phyloP scores from a whole-genome alignment of 2,113 vertebrate genomes.

The Bettongia penicillata region DNA sequence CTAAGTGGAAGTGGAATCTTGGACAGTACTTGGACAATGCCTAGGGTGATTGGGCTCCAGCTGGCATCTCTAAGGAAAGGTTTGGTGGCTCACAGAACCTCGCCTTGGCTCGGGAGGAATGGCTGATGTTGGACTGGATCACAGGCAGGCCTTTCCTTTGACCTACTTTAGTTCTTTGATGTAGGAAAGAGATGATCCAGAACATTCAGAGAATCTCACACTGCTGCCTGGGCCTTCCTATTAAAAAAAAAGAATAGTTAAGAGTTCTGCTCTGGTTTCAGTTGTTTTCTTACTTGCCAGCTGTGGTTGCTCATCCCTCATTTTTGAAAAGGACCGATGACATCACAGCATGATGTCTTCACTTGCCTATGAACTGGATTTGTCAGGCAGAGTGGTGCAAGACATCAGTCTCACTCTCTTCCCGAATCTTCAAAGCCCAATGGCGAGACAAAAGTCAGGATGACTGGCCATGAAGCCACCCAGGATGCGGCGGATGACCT shows the following conservation, averaged over 20 bases:
- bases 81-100: not conserved
- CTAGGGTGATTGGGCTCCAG: no score
- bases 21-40: not conserved
- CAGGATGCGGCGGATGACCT: no score
- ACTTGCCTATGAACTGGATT: no score
- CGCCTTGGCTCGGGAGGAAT: not conserved
- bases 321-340: no score
- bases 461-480: no score
- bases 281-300: not conserved
- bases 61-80: not conserved
- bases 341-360: no score
- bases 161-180: not conserved
- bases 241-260: not conserved
- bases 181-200: not conserved
- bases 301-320: no score
- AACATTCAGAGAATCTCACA: not conserved
- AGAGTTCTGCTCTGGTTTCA: not conserved
- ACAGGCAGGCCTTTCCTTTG: not conserved
- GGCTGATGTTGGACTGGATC: not conserved
- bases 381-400: no score
- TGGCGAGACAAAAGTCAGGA: no score
- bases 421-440: no score
- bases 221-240: not conserved
- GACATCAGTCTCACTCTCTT: no score
- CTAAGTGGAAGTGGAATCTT: not conserved